Conservation (phyloP, 2,888 invertebrate species). For the Sisyra terminalis region DNA sequence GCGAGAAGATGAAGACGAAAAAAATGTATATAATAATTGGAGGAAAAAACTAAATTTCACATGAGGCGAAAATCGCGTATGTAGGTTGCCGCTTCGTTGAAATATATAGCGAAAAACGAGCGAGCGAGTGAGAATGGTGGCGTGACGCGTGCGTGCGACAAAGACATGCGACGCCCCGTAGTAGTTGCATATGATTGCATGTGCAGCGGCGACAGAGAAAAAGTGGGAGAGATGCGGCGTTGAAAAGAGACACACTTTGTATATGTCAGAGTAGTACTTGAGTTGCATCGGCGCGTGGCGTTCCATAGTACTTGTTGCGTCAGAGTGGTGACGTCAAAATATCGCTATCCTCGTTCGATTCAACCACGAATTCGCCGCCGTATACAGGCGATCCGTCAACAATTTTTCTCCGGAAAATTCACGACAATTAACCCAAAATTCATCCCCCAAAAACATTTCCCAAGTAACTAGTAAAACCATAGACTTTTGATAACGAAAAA, state of each 20-base stretch:
- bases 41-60: too few species aligned
- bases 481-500: neutral
- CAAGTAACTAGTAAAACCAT: neutral
- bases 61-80: too few species aligned
- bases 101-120: neutral
- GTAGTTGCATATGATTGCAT: conserved; percentile 18
- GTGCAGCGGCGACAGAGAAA: conserved; percentile 21
- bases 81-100: neutral
- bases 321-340: conserved; percentile 24
- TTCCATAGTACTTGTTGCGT: conserved; percentile 29
- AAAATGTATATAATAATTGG: too few species aligned
- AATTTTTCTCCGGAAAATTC: too few species aligned
- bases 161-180: conserved; percentile 14
- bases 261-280: conserved; percentile 12
- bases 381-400: conserved; percentile 1
- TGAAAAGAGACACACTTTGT: conserved; percentile 20
- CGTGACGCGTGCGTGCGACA: conserved; percentile 12
- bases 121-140: neutral
- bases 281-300: conserved; percentile 24
- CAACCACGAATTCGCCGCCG: neutral
- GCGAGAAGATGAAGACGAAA: neutral
- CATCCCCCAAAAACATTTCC: neutral
- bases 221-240: conserved; percentile 17
- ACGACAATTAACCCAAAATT: neutral
- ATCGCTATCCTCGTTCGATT: neutral